Base-by-base conservation (phyloP, 1,140 invertebrate species). In the Zeugodacus cucurbitae region DNA sequence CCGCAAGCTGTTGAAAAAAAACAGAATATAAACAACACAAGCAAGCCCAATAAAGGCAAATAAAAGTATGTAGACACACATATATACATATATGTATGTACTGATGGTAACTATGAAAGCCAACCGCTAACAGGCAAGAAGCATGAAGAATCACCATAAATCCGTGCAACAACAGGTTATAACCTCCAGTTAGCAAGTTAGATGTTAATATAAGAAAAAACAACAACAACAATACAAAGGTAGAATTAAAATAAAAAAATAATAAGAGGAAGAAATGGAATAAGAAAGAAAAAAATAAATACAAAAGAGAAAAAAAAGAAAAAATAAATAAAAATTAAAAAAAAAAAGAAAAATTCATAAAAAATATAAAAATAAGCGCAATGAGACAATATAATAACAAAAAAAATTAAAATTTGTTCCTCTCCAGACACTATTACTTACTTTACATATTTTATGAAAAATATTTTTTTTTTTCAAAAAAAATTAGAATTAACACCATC, bases 161-260 rank as follows among this genome's bases (percentile, higher is more conserved):
- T 82, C 74, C 74, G 41, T 48, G 22, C 74, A 82, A 82, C 74
- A 82, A 82, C 41, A 82, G 74, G 74, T 82, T 82, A 82, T 82
- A 82, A 29, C 74, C n/a, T 44, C 26, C 41, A 82, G 74, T 82
- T 82, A 54, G 41, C 74, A 44, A 44, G 41, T 82, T 82, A 29
- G 41, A 82, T 29, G 41, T 8, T 41, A 54, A 44, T 48, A 67
- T 17, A 32, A 8, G 10, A 54, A 54, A 29, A n/a, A n/a, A n/a
- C n/a, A n/a, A 22, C 20, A 44, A n/a, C 11, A 74, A 10, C 32
- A 70, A 34, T 20, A 3, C 14, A 34, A 70, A 70, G 5, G 1
- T 26, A 34, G 34, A 41, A 14, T 3, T 2, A 44, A 74, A 37
- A 44, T 5, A 41, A 41, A 22, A 74, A 74, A 74, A 20, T 74